Conservation (phyloP, 64 coral and sea anemone species). For the Stichodactyla helianthus region DNA sequence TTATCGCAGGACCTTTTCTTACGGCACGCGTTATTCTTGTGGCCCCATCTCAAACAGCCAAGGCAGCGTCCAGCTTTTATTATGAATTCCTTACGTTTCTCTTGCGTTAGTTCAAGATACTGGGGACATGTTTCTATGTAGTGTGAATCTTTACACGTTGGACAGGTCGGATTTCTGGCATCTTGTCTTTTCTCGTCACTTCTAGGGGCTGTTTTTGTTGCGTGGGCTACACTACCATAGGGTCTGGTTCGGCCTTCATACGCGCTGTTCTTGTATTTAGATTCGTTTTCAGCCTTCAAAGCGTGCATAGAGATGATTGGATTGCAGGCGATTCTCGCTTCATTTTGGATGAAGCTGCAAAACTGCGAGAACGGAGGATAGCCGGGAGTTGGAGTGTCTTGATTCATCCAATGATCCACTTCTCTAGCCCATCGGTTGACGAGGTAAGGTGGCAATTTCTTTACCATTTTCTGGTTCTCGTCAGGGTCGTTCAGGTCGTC, state of each 20-base stretch:
- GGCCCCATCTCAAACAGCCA: constrained; percentile 4
- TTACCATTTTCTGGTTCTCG: constrained; percentile 28
- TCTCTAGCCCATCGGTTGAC: constrained; percentile 8
- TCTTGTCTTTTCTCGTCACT: too few species aligned
- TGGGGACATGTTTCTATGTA: background rate
- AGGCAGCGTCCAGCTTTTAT: constrained; percentile 4
- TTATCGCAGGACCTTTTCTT: background rate
- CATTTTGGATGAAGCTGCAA: background rate
- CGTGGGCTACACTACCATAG: too few species aligned
- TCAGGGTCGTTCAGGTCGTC: constrained; percentile 12
- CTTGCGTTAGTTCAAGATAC: background rate
- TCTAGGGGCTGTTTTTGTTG: too few species aligned
- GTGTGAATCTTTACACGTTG: background rate
- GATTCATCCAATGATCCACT: constrained; percentile 14
- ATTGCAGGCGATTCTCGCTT: constrained; percentile 1
- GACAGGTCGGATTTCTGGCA: background rate
- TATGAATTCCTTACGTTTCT: background rate
- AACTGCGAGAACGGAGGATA: constrained; percentile 4
- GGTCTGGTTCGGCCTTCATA: too few species aligned
- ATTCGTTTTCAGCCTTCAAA: background rate
- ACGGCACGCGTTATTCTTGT: constrained; percentile 16
- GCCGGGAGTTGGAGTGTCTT: background rate
- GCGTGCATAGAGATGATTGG: background rate
- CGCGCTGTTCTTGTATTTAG: too few species aligned
- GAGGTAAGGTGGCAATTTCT: constrained; percentile 21